Conservation (phyloP, 2,113 vertebrate species). For the Fregata magnificens region DNA sequence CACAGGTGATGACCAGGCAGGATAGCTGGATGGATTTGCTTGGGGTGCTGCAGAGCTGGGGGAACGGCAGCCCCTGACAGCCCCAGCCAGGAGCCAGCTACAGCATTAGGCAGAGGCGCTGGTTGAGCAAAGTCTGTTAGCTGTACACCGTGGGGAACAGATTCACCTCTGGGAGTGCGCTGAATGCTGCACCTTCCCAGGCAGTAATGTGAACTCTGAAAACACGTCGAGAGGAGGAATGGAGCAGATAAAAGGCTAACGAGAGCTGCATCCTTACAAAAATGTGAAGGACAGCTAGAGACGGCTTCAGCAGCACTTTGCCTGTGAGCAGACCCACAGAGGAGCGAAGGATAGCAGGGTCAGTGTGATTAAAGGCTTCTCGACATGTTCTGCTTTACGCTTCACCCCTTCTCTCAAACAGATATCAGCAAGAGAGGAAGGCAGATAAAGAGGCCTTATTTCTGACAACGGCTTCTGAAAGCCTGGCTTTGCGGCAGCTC, state of each 20-base stretch:
- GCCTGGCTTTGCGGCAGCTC: neutral
- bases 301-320: rapidly evolving
- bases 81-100: neutral
- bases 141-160: rapidly evolving
- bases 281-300: neutral
- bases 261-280: neutral
- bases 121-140: neutral
- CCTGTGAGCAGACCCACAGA: neutral
- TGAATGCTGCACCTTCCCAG: neutral
- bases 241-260: neutral
- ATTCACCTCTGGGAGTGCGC: rapidly evolving
- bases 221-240: neutral
- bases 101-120: rapidly evolving
- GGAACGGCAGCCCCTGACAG: neutral
- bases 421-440: neutral
- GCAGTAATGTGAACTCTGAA: neutral
- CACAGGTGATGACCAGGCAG: neutral
- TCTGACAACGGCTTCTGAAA: neutral
- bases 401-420: neutral
- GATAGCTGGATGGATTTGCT: neutral
- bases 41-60: neutral
- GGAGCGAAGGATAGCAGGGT: rapidly evolving
- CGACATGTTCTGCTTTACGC: neutral
- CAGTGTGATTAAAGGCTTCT: neutral
- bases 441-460: neutral